Base-by-base conservation (phyloP, 2,888 invertebrate species). In the Cephus sareptanus region DNA sequence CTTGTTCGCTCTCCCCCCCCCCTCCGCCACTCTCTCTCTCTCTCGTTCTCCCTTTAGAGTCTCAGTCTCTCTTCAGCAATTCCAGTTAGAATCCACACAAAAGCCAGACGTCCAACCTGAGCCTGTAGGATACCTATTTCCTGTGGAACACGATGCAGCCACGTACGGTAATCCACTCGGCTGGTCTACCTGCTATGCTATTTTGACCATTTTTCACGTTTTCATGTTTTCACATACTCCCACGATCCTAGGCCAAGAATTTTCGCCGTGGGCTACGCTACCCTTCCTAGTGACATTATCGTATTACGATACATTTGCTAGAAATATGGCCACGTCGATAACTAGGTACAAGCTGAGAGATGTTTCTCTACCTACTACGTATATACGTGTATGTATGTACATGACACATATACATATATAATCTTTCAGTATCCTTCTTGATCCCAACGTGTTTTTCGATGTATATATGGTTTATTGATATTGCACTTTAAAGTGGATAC, bases 281-380 rank as follows among this genome's bases (percentile, higher is more conserved):
- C 76, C 68, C 73, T 75, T 74, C 71, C 74, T 75, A 40, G 75
- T 75, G 78, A 78, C 78, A 73, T 78, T 78, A 78, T 78, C 78
- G 78, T 76, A 76, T 76, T 76, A 76, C 70, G 76, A 76, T 78
- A 78, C 73, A 78, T 76, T 76, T 76, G 56, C 78, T 68, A 56
- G 76, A 78, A 78, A 78, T 78, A 78, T 76, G 78, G 71, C 76
- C 76, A 34, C 68, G 78, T 71, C 78, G 78, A 78, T 76, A 56
- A 75, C 71, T 70, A 70, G 30, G 31, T 30, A 70, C 70, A 30
- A 70, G 70, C 70, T 70, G 40, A 70, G 70, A 70, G 70, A 30
- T 30, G 31, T 30, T 33, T 4, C 70, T 30, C 31, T 70, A 70
- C 31, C 30, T 30, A 33, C 30, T 70, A 70, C 70, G 23, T 33